Conservation (phyloP, 2,113 vertebrate species). For the Lynx canadensis region DNA sequence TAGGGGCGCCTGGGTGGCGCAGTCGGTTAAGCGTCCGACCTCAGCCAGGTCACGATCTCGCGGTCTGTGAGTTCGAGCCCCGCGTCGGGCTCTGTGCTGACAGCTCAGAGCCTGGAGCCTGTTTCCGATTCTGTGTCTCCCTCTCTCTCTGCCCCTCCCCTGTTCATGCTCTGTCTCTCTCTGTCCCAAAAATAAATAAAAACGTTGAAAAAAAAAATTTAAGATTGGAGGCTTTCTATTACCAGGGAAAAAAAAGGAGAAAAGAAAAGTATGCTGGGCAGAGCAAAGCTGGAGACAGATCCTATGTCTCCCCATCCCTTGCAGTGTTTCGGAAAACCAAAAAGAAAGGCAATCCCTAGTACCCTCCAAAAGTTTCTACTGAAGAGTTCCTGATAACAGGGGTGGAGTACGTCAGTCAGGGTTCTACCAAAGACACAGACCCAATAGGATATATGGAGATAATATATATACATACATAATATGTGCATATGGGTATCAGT, state of each 20-base stretch:
- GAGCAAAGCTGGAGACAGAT: background rate
- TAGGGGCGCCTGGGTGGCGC: background rate
- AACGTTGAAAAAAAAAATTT: too few relatives aligned
- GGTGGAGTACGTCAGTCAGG: background rate
- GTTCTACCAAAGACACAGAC: conserved; percentile 8
- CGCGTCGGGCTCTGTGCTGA: too few relatives aligned
- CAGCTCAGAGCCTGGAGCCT: too few relatives aligned
- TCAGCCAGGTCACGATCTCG: too few relatives aligned
- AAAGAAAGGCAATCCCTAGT: background rate
- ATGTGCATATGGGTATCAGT: background rate
- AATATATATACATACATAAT: background rate
- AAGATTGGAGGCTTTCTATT: background rate
- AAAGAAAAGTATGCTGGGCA: background rate
- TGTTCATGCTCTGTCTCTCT: too few relatives aligned
- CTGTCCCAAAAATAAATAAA: too few relatives aligned
- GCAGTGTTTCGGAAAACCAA: background rate
- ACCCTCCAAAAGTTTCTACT: conserved; percentile 3
- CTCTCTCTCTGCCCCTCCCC: too few relatives aligned
- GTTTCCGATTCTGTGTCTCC: too few relatives aligned
- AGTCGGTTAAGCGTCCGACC: too few relatives aligned
- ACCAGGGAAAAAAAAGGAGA: background rate
- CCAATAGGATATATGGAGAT: background rate
- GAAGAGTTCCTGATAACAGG: background rate
- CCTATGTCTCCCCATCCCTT: background rate
- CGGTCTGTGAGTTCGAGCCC: too few relatives aligned